Evolutionary conservation across 2,888 invertebrate genomes (phyloP), one percentile per base, ranked within the genome.

Genomic region (Ferrisia virgata): DNA sequence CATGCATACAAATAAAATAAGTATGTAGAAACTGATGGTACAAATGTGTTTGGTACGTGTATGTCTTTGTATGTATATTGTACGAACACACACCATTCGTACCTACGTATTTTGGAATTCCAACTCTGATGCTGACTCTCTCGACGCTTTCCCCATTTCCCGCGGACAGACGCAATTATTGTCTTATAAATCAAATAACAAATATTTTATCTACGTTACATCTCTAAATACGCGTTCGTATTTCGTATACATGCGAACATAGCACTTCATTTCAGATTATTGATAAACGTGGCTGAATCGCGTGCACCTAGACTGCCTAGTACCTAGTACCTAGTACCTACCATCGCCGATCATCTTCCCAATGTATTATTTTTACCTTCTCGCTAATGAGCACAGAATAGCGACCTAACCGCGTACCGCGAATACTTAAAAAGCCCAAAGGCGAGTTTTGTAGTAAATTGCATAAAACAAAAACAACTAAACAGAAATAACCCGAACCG

Each of bases 151-250:
- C 72, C 18, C 28, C 28, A 76, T 76, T 76, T 36, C 72, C 72
- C 72, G 72, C 72, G 72, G 72, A 76, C 36, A 64, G 64, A 36
- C 72, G 33, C 72, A 76, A 76, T 76, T 76, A 76, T 76, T 76
- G 72, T 76, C 72, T 76, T 36, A 76, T 76, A 76, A 76, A 76
- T 76, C 72, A 76, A 76, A 76, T 15, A 36, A 36, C 33, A 76
- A 76, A 76, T 76, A 76, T 76, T 76, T 76, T 76, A 76, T 76
- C 72, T 9, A 18, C 9, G 8, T n/a, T 8, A 18, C 8, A 76
- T 53, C 25, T 76, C 72, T 76, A 28, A 76, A 76, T 76, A 76
- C 31, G 11, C 53, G 53, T 53, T 22, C 53, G 53, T 53, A n/a
- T n/a, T n/a, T n/a, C n/a, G n/a, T n/a, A n/a, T n/a, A n/a, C n/a